These are phyloP conservation scores for Aplidium turbinatum DNA, from an alignment of 23 tunicate species.

Conservation along the genomic window DNA sequence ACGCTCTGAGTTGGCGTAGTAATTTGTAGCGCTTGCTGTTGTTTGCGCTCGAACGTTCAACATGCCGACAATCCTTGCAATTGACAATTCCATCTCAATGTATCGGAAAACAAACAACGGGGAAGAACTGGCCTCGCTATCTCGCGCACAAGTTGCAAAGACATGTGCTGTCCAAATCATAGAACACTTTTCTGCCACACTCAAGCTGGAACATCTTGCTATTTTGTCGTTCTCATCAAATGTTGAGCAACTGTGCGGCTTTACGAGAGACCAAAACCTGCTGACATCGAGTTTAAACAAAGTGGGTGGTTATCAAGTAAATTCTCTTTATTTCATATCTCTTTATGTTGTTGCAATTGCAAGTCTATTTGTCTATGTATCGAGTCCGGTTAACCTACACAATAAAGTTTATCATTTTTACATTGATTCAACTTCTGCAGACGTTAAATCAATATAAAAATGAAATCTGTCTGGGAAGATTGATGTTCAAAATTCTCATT, in stretches of 20 bases:
- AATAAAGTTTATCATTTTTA: too few species aligned
- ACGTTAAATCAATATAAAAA: too few species aligned
- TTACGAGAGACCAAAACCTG: conserved; percentile 49
- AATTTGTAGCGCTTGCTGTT: too few species aligned
- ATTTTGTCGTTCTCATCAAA: conserved; percentile 56
- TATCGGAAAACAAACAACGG: background rate
- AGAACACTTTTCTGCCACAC: conserved; percentile 18
- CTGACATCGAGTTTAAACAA: conserved; percentile 19
- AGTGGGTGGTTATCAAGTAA: conserved; percentile 2
- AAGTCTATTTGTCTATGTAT: too few species aligned
- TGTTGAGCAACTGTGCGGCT: conserved; percentile 42
- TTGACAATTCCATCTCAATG: conserved; percentile 81
- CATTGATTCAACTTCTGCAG: too few species aligned
- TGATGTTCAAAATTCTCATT: too few species aligned
- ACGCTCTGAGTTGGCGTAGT: too few species aligned
- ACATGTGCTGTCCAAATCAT: conserved; percentile 31
- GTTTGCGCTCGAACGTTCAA: too few species aligned
- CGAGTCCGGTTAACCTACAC: too few species aligned
- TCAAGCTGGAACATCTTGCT: conserved; percentile 69
- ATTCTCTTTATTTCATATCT: too few species aligned
- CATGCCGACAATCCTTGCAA: conserved; percentile 75
- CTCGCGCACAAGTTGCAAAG: conserved; percentile 28
- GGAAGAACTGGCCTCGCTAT: background rate
- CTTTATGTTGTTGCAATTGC: too few species aligned
- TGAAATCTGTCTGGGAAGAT: too few species aligned